phyloP scores from a whole-genome alignment of 2,113 vertebrate species.

The Calidris pygmaea region DNA sequence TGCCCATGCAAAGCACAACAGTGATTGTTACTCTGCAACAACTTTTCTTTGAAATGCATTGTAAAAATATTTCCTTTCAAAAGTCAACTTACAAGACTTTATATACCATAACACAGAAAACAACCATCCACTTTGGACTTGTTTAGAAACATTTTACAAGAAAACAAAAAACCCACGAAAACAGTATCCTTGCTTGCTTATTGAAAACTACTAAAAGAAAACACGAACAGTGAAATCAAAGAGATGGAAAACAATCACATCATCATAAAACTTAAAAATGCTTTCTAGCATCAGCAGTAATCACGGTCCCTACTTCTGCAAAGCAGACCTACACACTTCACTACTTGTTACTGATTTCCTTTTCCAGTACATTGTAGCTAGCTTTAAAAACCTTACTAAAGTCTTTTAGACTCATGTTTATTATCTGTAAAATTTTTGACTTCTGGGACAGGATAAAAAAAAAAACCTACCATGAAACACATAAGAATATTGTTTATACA shows the following conservation, averaged over 20 bases:
- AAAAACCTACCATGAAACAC: not conserved
- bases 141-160: not conserved
- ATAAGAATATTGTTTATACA: not conserved
- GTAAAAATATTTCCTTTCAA: constrained; percentile 15
- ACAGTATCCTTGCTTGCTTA: not conserved
- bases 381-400: not conserved
- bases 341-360: not conserved
- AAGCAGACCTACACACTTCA: not conserved
- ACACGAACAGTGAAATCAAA: constrained; percentile 15
- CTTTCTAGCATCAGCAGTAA: not conserved
- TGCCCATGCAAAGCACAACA: not conserved
- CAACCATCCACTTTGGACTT: not conserved
- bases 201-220: not conserved
- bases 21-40: not conserved
- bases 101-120: not conserved
- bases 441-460: not conserved
- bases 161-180: not conserved
- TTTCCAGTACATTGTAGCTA: not conserved
- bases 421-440: not conserved
- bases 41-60: not conserved
- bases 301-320: not conserved
- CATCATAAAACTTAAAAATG: not conserved
- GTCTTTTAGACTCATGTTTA: not conserved
- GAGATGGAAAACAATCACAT: not conserved
- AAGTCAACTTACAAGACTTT: not conserved